These are phyloP conservation scores for Ganaspis sp. DNA, from an alignment of 1,140 invertebrate genomes.

Conservation along the genomic window DNA sequence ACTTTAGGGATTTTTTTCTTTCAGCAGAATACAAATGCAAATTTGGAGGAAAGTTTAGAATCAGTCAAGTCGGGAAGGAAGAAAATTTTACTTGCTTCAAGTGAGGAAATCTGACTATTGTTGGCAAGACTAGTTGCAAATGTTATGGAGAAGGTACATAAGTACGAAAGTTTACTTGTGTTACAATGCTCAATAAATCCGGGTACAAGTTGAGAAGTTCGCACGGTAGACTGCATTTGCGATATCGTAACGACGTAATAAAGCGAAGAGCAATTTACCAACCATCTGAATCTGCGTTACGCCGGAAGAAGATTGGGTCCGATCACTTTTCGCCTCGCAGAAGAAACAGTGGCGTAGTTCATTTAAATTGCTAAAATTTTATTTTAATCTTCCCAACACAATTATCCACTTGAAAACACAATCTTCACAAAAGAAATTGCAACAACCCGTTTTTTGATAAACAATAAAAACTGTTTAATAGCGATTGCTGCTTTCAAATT, in stretches of 20 bases:
- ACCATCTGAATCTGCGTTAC: conserved; percentile 44
- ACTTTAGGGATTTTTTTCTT: neutral
- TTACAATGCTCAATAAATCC: conserved; percentile 40
- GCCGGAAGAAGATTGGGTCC: conserved; percentile 13
- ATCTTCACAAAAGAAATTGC: too few species aligned
- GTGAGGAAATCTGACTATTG: conserved; percentile 6
- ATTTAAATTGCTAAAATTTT: neutral
- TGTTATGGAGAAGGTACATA: neutral
- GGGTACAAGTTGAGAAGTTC: conserved; percentile 23
- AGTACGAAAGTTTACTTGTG: neutral
- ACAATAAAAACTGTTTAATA: too few species aligned
- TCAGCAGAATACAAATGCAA: neutral
- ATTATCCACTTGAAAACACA: too few species aligned
- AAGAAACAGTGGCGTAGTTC: conserved; percentile 41
- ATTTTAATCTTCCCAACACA: conserved; percentile 28
- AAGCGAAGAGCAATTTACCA: conserved; percentile 48
- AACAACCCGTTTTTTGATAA: too few species aligned
- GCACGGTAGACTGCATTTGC: conserved; percentile 22
- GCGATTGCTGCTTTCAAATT: too few species aligned
- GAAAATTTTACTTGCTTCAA: neutral
- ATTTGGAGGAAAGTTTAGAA: neutral
- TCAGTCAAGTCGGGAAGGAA: neutral
- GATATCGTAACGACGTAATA: conserved; percentile 52
- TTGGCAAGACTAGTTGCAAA: neutral
- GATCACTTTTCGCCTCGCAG: conserved; percentile 47